Evolutionary conservation across 2,113 vertebrate genomes (phyloP).

Genomic region (Paedocypris sp.): DNA sequence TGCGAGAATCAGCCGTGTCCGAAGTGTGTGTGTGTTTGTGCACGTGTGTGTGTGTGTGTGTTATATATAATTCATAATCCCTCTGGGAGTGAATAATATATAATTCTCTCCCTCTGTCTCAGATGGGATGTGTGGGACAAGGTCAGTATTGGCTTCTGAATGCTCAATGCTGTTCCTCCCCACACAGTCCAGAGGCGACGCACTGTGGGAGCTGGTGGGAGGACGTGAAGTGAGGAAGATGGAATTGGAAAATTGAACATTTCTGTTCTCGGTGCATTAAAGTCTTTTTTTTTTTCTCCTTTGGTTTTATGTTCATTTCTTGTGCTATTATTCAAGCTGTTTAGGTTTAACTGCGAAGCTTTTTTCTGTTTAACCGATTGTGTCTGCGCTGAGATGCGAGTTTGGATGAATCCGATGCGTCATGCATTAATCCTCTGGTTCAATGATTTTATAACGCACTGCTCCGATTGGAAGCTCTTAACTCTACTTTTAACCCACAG

Average conservation of each 20-base stretch:
- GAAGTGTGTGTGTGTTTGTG: neutral
- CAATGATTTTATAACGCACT: slow-evolving; percentile 40
- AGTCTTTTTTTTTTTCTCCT: too few relatives aligned
- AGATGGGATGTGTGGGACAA: slow-evolving; percentile 30
- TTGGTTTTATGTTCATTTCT: too few relatives aligned
- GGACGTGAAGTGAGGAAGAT: neutral
- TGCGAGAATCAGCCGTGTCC: slow-evolving; percentile 55
- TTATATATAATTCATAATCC: slow-evolving; percentile 18
- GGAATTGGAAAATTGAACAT: neutral
- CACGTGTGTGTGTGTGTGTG: slow-evolving; percentile 10
- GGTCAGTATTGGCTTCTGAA: slow-evolving; percentile 24
- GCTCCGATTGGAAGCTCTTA: slow-evolving; percentile 17
- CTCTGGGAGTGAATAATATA: slow-evolving; percentile 16
- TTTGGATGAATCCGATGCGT: too few relatives aligned
- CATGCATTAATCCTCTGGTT: too few relatives aligned
- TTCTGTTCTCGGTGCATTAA: neutral
- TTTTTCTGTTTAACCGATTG: neutral
- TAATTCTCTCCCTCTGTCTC: slow-evolving; percentile 12
- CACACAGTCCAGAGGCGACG: neutral
- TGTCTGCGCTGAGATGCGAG: too few relatives aligned
- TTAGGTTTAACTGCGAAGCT: too few relatives aligned
- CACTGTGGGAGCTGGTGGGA: neutral
- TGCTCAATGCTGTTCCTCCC: slow-evolving; percentile 10
- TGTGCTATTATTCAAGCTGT: too few relatives aligned
- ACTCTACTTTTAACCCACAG: neutral